These are phyloP conservation scores for Xiphorhynchus elegans DNA, from an alignment of 2,113 vertebrate species.

Conservation along the genomic window DNA sequence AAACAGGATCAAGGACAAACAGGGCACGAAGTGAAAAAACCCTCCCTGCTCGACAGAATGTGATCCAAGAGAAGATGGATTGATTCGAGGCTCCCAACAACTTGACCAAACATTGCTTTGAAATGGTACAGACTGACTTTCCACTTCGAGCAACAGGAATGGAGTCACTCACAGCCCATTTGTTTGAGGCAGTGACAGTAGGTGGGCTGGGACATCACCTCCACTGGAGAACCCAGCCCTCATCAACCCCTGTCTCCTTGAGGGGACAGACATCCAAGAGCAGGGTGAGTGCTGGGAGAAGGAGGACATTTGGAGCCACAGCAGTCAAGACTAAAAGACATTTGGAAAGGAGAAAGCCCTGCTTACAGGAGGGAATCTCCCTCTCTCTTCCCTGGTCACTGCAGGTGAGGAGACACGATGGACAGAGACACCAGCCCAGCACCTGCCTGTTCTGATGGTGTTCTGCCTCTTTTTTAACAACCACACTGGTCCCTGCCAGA, in stretches of 20 bases:
- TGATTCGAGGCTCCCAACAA: neutral
- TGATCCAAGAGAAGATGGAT: neutral
- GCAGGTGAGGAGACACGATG: neutral
- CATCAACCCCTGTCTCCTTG: fast-evolving
- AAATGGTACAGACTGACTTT: neutral
- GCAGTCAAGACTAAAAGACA: neutral
- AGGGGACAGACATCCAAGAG: neutral
- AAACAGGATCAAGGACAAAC: neutral
- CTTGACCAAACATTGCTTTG: neutral
- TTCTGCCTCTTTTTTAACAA: neutral
- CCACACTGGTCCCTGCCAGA: neutral
- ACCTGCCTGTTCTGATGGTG: neutral
- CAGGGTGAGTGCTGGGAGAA: neutral
- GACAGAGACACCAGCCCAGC: neutral
- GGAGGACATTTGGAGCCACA: neutral
- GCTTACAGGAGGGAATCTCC: neutral
- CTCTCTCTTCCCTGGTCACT: neutral
- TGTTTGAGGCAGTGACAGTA: neutral
- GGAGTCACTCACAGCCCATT: neutral
- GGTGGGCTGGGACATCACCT: neutral
- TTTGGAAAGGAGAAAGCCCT: neutral
- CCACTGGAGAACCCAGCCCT: neutral
- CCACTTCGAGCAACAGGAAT: neutral
- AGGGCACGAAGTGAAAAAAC: neutral
- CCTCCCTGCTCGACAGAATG: neutral